Conservation (phyloP, 2,113 vertebrate species). For the Chaetodon auriga region DNA sequence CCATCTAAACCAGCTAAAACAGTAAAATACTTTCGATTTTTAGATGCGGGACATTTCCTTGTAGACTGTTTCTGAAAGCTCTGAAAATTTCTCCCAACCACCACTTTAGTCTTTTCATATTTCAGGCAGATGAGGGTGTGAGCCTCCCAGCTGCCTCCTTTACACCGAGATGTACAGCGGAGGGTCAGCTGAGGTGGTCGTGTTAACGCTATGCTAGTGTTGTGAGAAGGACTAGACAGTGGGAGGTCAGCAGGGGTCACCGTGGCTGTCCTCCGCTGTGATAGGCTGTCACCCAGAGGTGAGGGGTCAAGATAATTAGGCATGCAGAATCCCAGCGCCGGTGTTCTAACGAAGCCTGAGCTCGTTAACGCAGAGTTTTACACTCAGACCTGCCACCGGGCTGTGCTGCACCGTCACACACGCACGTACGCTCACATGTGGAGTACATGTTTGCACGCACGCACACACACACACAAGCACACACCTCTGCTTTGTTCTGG, state of each 20-base stretch:
- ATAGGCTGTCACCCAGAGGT: conserved; percentile 83
- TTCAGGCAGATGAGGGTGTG: conserved; percentile 40
- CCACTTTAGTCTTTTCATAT: conserved; percentile 12
- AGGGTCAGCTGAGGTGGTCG: conserved; percentile 61
- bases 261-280: conserved; percentile 81
- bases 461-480: conserved; percentile 22
- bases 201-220: conserved; percentile 80
- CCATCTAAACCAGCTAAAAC: neutral
- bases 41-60: conserved; percentile 16
- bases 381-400: conserved; percentile 80
- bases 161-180: conserved; percentile 33
- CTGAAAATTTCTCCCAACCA: neutral
- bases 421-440: conserved; percentile 36
- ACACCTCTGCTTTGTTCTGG: conserved; percentile 71
- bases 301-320: conserved; percentile 79
- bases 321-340: conserved; percentile 71
- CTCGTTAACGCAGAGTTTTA: conserved; percentile 83
- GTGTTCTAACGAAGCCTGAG: conserved; percentile 79
- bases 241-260: conserved; percentile 76
- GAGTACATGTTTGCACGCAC: conserved; percentile 58
- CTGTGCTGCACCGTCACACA: conserved; percentile 76
- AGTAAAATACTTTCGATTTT: neutral
- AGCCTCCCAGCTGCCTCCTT: conserved; percentile 35
- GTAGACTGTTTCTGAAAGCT: conserved; percentile 6
- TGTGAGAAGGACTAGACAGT: conserved; percentile 82